Base-by-base conservation (phyloP, 2,888 invertebrate species). In the Eretmocerus hayati region DNA sequence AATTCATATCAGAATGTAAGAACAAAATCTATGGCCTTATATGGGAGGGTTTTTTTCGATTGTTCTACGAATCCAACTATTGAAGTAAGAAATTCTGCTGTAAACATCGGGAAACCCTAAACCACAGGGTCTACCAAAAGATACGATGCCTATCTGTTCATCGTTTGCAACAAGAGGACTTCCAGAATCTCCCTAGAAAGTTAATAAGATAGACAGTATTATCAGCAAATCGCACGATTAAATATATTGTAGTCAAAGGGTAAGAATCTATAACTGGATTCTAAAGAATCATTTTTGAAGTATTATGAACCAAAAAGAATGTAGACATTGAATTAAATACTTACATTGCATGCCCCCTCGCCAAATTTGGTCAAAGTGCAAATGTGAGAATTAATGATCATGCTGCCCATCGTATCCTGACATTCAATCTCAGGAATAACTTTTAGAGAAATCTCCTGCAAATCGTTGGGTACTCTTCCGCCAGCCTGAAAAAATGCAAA, bases 341-440 rank as follows among this genome's bases (percentile, higher is more conserved):
- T 40, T 30, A 40, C 40, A 15, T 37, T 23, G 26, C 44, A 44
- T 23, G 40, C 40, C 8, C 40, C 40, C 19, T 40, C 40, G 18
- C 40, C 40, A 11, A 13, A n/a, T 19, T 40, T 40, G 9, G 40
- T 40, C 2, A 40, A 11, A 15, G 40, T 40, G 18, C 40, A 40
- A 9, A 40, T 30, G 30, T 40, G 40, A 9, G 40, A 40, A 8
- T 30, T 18, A 2, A 18, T 15, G 2, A 40, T 30, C 5, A 9
- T 18, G 9, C 18, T 11, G 18, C 6, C 21, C 15, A 26, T 40
- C 2, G 2, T 16, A 9, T 23, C 16, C 4, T 6, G 9, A 16
- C 40, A 40, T 18, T 15, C 13, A 4, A 16, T 18, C 16, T 40
- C 18, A 30, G 16, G 18, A 18, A 40, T 26, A 3, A 40, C 30